Evolutionary conservation across 2,888 invertebrate genomes (phyloP).

Genomic region (Eudemis profundana): DNA sequence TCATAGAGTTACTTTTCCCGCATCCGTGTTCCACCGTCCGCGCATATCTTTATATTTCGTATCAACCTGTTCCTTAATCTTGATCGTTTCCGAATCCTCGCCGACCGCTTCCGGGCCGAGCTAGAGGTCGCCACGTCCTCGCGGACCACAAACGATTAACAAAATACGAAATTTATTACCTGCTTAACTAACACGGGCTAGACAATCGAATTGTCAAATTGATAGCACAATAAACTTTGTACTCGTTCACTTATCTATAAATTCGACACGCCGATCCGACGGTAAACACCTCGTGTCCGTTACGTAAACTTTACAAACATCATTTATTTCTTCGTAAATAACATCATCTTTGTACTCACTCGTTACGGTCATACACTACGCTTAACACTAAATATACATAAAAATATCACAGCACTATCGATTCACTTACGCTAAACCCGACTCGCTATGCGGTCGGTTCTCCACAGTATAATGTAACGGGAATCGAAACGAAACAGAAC

Average conservation of each 20-base stretch:
- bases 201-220: constrained; percentile 44
- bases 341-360: constrained; percentile 78
- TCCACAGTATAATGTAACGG: constrained; percentile 62
- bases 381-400: constrained; percentile 82
- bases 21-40: constrained; percentile 13
- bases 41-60: constrained; percentile 13
- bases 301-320: constrained; percentile 39
- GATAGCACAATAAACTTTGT: constrained; percentile 41
- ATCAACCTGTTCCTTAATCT: constrained; percentile 3
- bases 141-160: constrained; percentile 34
- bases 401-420: constrained; percentile 86
- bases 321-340: constrained; percentile 60
- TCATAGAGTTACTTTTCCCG: constrained; percentile 26
- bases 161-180: constrained; percentile 35
- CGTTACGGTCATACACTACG: constrained; percentile 70
- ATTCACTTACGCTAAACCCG: constrained; percentile 81
- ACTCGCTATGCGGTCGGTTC: constrained; percentile 75
- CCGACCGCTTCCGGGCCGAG: constrained; percentile 2
- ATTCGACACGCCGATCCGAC: constrained; percentile 41
- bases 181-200: constrained; percentile 36
- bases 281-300: constrained; percentile 32
- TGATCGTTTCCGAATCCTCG: background rate
- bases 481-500: constrained; percentile 80
- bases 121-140: background rate
- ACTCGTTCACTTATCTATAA: constrained; percentile 39